Percentiles rank a stretch among this genome's conserved stretches.
phyloP scores from a whole-genome alignment of 2,797 vertebrate species.

The Vireo griseus region DNA sequence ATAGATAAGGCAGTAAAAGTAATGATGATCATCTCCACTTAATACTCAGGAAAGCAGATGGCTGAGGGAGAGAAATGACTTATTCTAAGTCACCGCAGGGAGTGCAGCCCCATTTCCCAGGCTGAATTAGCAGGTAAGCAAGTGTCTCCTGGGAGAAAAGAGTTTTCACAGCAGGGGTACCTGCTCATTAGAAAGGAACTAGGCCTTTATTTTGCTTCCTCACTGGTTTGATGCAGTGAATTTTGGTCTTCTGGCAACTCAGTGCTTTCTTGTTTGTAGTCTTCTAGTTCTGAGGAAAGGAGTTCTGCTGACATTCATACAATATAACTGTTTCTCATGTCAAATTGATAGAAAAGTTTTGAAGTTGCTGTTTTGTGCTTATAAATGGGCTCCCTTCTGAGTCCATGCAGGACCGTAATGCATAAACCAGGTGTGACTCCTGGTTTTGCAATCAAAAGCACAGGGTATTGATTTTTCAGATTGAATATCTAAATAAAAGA shows the following conservation, averaged over 20 bases:
- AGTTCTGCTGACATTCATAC: neutral
- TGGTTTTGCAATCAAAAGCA: neutral
- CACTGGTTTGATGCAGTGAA: neutral
- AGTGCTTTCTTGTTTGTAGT: neutral
- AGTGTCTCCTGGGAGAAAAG: neutral
- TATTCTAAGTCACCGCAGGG: neutral
- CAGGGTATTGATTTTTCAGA: conserved; percentile 9
- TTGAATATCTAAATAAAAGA: neutral
- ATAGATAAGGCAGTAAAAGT: neutral
- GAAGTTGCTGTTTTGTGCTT: neutral
- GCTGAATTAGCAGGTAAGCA: neutral
- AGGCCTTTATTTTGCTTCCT: neutral
- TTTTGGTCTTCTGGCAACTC: neutral
- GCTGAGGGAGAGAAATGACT: neutral
- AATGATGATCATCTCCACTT: neutral
- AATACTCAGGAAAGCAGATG: neutral
- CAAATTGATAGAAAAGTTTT: neutral
- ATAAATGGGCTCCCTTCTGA: neutral
- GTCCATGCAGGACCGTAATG: neutral
- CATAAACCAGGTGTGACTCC: neutral
- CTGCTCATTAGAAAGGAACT: neutral
- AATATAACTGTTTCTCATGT: neutral
- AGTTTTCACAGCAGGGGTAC: neutral
- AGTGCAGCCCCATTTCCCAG: neutral
- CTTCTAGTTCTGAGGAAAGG: neutral